Evolutionary conservation across 1,140 invertebrate genomes (phyloP).

Genomic region (Dufourea novaeangliae): DNA sequence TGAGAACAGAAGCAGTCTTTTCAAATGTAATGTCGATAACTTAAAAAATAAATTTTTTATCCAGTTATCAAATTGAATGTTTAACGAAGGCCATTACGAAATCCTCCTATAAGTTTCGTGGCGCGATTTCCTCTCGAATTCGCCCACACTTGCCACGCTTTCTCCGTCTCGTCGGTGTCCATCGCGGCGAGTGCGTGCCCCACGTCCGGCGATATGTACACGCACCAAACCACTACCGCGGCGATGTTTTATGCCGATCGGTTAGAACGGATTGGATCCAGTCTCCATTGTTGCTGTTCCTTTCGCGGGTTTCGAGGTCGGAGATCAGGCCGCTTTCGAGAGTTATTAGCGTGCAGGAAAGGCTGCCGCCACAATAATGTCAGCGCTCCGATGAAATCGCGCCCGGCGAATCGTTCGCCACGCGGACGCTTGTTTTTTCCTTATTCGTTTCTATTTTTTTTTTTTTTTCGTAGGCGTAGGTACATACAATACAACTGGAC

Average conservation of each 20-base stretch:
- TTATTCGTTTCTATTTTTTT: not conserved
- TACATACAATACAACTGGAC: too few species aligned
- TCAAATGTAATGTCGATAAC: too few species aligned
- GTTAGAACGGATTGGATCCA: not conserved
- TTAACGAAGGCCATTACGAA: too few species aligned
- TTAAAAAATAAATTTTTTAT: too few species aligned
- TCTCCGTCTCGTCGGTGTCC: not conserved
- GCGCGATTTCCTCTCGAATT: not conserved
- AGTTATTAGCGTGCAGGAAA: constrained; percentile 30
- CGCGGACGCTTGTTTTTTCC: not conserved
- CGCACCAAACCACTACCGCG: constrained; percentile 3
- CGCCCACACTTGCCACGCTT: not conserved
- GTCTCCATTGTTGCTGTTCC: constrained; percentile 1
- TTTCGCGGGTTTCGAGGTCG: constrained; percentile 11
- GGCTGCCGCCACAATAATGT: not conserved
- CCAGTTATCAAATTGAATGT: too few species aligned
- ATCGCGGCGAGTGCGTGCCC: not conserved
- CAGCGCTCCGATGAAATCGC: not conserved
- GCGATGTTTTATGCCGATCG: not conserved
- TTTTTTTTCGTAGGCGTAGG: too few species aligned
- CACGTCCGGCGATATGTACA: not conserved
- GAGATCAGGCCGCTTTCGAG: constrained; percentile 27
- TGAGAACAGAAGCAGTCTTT: too few species aligned
- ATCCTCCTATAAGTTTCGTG: not conserved
- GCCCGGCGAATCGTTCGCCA: not conserved